phyloP scores from a whole-genome alignment of 2,113 vertebrate species.

The Odontesthes bonariensis region DNA sequence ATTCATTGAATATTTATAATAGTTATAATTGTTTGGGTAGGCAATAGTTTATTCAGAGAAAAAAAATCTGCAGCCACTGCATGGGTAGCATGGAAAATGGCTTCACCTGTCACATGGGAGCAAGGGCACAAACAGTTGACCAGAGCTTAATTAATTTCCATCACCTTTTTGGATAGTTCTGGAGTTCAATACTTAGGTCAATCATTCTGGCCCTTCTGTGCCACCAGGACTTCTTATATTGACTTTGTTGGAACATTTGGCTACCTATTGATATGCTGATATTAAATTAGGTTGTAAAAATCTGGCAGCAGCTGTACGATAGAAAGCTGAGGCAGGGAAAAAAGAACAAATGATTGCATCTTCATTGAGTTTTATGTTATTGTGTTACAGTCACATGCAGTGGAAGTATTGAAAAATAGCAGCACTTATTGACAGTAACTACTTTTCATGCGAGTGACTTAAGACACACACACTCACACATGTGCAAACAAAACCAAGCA shows the following conservation, averaged over 20 bases:
- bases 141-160: conserved; percentile 61
- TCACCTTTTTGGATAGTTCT: conserved; percentile 43
- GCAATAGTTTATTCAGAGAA: conserved; percentile 34
- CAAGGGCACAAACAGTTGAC: conserved; percentile 7
- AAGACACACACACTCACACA: neutral
- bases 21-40: conserved; percentile 32
- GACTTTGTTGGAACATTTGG: conserved; percentile 54
- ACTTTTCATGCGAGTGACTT: conserved; percentile 1
- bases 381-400: conserved; percentile 15
- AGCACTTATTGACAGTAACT: conserved; percentile 7
- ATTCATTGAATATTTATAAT: conserved; percentile 7
- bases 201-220: conserved; percentile 41
- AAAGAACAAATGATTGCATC: conserved; percentile 37
- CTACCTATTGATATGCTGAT: conserved; percentile 42
- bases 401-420: conserved; percentile 24
- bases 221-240: conserved; percentile 26
- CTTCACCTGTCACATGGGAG: conserved; percentile 48
- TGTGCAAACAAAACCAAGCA: neutral
- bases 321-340: conserved; percentile 18
- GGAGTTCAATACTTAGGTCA: conserved; percentile 55
- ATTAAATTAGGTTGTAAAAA: conserved; percentile 33
- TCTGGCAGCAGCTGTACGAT: conserved; percentile 6
- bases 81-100: conserved; percentile 28
- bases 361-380: conserved; percentile 34
- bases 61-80: neutral